Evolutionary conservation across 1,140 invertebrate species (phyloP), one percentile per base, ranked within the genome.

Genomic region (Drosophila melanica): DNA sequence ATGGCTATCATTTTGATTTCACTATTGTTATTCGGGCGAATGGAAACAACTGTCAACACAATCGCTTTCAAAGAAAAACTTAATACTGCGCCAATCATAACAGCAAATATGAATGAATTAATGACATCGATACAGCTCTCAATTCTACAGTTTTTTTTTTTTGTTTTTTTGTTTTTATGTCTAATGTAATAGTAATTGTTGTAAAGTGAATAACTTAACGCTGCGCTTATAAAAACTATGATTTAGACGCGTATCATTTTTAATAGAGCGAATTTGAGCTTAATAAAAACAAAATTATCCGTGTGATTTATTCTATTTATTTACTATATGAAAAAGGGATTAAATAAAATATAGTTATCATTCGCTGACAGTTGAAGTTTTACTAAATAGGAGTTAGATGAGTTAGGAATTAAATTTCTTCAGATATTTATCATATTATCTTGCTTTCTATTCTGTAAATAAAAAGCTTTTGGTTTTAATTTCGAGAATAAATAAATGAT

Each of bases 21-120:
- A 79, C 79, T 84, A 63, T 79, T 84, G 70, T 69, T 69, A 65
- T 73, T 77, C 51, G 59, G 50, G 41, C 73, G 58, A 76, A 59
- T 66, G 44, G 48, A 70, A 66, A 55, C 70, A 73, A 42, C 54
- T 75, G 53, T 64, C 67, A 47, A 59, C 48, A 62, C 67, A 48
- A 35, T 45, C 35, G 18, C 23, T 60, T 75, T 70, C 51, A n/a
- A 41, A 53, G 35, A 65, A 70, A 33, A 54, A 39, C 45, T 18
- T 9, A 30, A 63, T 57, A 18, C 63, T 23, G 20, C 44, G 50
- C 62, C 42, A 54, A 60, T 73, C 50, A 42, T 20, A 68, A 51
- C 14, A 50, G 42, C 12, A 20, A 57, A 57, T 44, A 18, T 16
- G 23, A 45, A 33, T 18, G 41, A 44, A 44, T 55, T 20, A 54